Percentiles rank a stretch among this genome's conserved stretches.
Evolutionary conservation across 2,888 invertebrate genomes (phyloP).

Genomic region (Heliconius ethilla): DNA sequence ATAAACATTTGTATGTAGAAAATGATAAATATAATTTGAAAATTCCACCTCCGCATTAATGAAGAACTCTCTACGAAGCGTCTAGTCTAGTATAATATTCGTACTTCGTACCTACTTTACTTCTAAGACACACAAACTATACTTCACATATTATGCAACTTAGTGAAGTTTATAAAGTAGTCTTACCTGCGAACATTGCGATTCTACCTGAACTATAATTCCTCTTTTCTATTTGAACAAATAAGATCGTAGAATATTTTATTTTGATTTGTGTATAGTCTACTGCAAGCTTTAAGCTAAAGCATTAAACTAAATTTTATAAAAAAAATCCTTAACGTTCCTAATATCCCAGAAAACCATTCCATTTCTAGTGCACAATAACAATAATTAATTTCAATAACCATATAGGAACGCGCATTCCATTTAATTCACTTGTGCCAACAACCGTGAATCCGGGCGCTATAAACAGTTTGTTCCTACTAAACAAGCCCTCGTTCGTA

Average conservation of each 20-base stretch:
- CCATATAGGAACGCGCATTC: background rate
- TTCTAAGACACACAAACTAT: constrained; percentile 9
- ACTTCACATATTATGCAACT: constrained; percentile 19
- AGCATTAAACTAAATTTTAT: background rate
- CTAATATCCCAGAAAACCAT: background rate
- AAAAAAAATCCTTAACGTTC: background rate
- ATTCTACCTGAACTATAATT: constrained; percentile 10
- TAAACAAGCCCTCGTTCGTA: constrained; percentile 20
- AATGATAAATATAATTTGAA: background rate
- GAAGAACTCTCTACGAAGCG: background rate
- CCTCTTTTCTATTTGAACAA: constrained; percentile 6
- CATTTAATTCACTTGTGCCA: constrained; percentile 2
- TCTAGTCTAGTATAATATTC: background rate
- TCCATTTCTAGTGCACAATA: background rate
- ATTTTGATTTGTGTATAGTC: background rate
- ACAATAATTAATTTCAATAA: constrained; percentile 16
- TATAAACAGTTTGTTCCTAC: constrained; percentile 22
- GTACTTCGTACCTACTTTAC: background rate
- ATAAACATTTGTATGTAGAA: background rate
- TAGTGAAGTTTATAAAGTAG: constrained; percentile 22
- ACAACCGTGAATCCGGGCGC: constrained; percentile 17
- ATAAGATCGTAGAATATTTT: background rate
- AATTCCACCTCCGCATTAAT: constrained; percentile 1
- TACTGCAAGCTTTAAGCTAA: background rate
- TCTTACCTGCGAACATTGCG: constrained; percentile 11